Evolutionary conservation across 2,797 vertebrate species (phyloP).

Genomic region (Enteromius treurensis): DNA sequence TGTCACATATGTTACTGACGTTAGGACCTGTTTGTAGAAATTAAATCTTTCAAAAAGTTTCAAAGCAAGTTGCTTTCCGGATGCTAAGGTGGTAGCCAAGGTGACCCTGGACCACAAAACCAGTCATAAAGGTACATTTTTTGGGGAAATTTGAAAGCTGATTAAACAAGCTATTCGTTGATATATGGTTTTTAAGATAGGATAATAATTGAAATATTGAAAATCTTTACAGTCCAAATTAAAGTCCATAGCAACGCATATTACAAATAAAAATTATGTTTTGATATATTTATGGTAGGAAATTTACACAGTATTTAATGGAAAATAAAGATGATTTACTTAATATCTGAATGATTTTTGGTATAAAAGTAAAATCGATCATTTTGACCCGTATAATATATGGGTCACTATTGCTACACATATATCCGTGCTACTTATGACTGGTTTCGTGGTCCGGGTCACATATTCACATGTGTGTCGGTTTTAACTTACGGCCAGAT

Average conservation of each 20-base stretch:
- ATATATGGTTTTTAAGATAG: too few species aligned
- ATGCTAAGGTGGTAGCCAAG: background rate
- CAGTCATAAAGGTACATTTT: background rate
- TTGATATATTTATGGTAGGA: too few species aligned
- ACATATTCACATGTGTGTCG: background rate
- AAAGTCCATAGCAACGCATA: too few species aligned
- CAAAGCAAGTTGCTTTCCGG: background rate
- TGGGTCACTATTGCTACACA: background rate
- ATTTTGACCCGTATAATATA: background rate
- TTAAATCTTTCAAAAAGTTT: background rate
- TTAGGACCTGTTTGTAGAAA: background rate
- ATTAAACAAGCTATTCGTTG: too few species aligned
- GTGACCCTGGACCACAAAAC: background rate
- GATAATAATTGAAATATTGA: too few species aligned
- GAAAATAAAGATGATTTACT: background rate
- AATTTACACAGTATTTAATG: too few species aligned
- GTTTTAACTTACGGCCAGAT: constrained; percentile 88
- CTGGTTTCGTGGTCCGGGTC: too few species aligned
- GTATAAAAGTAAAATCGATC: background rate
- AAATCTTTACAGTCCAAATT: too few species aligned
- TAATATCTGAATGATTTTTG: background rate
- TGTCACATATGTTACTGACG: background rate
- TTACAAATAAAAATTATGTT: too few species aligned
- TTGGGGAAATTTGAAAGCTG: too few species aligned
- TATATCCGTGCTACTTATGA: background rate